Percentiles rank a stretch among this genome's conserved stretches.
phyloP scores from a whole-genome alignment of 2,888 invertebrate genomes.

The Drosophila conformis region DNA sequence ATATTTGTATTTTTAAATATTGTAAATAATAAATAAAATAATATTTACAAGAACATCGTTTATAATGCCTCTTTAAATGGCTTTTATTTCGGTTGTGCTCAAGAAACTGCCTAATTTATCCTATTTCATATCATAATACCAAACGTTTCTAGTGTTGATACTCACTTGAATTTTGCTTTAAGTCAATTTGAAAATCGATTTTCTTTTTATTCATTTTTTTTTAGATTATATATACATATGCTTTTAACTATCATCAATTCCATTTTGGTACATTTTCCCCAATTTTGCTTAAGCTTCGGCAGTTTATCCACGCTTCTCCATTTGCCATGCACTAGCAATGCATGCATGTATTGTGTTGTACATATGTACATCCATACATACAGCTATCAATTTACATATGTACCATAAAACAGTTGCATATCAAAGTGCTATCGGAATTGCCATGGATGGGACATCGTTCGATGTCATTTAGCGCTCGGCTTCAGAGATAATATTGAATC shows the following conservation, averaged over 20 bases:
- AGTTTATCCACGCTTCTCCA: background rate
- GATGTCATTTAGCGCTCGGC: constrained; percentile 30
- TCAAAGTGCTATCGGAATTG: constrained; percentile 35
- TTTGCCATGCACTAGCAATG: background rate
- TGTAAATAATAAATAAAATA: background rate
- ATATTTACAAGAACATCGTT: background rate
- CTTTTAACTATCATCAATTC: too few species aligned
- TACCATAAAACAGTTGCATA: constrained; percentile 33
- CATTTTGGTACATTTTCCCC: background rate
- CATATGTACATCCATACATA: background rate
- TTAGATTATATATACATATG: too few species aligned
- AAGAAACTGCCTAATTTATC: too few species aligned
- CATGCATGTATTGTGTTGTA: background rate
- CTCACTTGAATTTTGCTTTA: too few species aligned
- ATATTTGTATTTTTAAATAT: background rate
- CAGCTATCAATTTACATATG: background rate
- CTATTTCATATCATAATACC: too few species aligned
- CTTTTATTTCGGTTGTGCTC: background rate
- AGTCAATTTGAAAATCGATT: too few species aligned
- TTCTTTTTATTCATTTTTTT: too few species aligned
- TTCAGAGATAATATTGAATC: constrained; percentile 40
- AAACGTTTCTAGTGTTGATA: too few species aligned
- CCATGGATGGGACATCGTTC: constrained; percentile 24
- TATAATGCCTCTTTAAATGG: background rate
- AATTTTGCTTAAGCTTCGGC: too few species aligned